Evolutionary conservation across 1,140 invertebrate genomes (phyloP), one percentile per base, ranked within the genome.

Genomic region (Agraylea sexmaculata): DNA sequence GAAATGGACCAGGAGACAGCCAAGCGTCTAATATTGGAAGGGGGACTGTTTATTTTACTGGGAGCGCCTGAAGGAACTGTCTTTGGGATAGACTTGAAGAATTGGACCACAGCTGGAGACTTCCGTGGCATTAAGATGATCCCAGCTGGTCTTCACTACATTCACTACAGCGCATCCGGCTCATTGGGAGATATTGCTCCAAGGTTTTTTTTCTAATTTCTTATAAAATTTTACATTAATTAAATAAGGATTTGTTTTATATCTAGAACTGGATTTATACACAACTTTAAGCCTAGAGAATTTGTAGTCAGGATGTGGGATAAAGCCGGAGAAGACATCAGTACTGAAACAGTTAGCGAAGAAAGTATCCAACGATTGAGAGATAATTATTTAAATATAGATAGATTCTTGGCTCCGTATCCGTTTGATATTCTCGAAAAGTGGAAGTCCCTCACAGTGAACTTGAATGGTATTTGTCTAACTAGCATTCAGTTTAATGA

Each of bases 81-180:
- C 62, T 87, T 97, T 68, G 93, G 94, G n/a, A 90, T 99, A 49
- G 94, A 99, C 64, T 77, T 94, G 58, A 87, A 90, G 61, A 82
- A 81, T 7, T 97, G 92, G 85, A 83, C 78, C 46, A 86, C 85
- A n/a, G 90, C 82, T 4, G 78, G 84, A 43, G 86, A 86, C 58
- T 99, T 98, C 61, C 77, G 82, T 45, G 95, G 94, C 11, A 74
- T 99, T 23, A 99, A 98, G 75, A 95, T 99, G 91, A 97, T 99
- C 47, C 94, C 94, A 1, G 88, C 90, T 11, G 95, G 95, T 13
- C 62, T 96, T 39, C 95, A 99, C 66, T 98, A 86, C 58, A 69
- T 98, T 6, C 87, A 90, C 64, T 95, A 87, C 57, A 92, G 87
- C 43, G 62, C 68, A 37, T 61, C 68, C 1, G 70, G 64, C 42